Evolutionary conservation across 1,140 invertebrate species (phyloP), one percentile per base, ranked within the genome.

Genomic region (Phocides pigmalion): DNA sequence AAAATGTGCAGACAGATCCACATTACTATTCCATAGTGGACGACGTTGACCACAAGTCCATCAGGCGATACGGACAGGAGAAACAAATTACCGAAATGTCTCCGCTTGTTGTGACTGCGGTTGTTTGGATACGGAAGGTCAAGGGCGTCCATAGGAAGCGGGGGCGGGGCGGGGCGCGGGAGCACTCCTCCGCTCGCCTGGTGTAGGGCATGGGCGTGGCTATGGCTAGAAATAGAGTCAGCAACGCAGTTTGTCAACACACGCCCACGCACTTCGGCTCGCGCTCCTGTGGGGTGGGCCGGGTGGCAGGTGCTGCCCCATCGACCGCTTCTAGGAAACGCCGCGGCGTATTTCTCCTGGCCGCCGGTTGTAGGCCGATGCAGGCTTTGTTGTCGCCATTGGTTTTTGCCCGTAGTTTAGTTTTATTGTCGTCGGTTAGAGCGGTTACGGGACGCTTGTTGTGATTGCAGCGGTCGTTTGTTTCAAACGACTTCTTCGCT

Each of bases 41-140:
- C 15, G 22, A 2, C 37, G 49, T 37, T 37, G 49, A 53, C 49
- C 49, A 22, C 19, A 35, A 37, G 28, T 37, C 49, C 28, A 20
- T 37, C 32, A 53, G 14, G 28, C 37, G 49, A 19, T 37, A 53
- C 49, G 49, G 49, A 37, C 53, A 53, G 39, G 35, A 44, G 37
- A 39, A 63, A 77, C 71, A 78, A 81, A 84, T 85, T 69, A 49
- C 61, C 51, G 46, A 64, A 69, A 65, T 71, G 71, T 70, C 56
- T 66, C 66, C 58, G 54, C 67, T 80, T 87, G 87, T 90, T 90
- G 85, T 90, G 87, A 81, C 83, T 83, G 81, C 74, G 76, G 85
- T 87, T 84, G 87, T 88, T 88, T 87, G 82, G 87, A 81, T 81
- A 86, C 84, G 77, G 76, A 86, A 86, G 84, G 84, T 84, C 82